Percentiles rank a stretch among this genome's conserved stretches.
Conservation (phyloP, 1,140 invertebrate species). For the Geopemphigus sp. region DNA sequence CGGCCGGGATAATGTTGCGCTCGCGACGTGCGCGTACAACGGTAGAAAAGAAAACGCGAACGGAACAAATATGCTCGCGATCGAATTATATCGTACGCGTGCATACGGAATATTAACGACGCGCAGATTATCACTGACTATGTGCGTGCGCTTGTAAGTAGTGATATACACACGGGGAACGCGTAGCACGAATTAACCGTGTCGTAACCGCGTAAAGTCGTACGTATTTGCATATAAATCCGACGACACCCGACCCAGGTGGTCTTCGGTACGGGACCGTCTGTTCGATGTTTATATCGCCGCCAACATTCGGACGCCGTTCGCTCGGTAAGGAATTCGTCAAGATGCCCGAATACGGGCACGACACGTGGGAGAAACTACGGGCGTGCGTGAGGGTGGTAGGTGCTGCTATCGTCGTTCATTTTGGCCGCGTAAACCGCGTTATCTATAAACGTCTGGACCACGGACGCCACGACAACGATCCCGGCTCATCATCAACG, state of each 20-base stretch:
- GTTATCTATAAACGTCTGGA: background rate
- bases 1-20: background rate
- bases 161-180: background rate
- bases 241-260: conserved; percentile 18
- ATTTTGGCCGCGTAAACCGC: background rate
- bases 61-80: background rate
- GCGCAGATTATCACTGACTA: background rate
- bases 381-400: background rate
- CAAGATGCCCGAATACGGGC: conserved; percentile 12
- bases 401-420: background rate
- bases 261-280: background rate
- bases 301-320: too few species aligned
- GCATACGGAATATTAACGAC: conserved; percentile 38
- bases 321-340: background rate
- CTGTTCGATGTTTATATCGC: conserved; percentile 10
- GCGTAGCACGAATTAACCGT: conserved; percentile 32
- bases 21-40: background rate
- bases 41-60: background rate
- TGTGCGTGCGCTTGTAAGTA: background rate
- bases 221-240: conserved; percentile 16
- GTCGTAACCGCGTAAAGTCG: conserved; percentile 33
- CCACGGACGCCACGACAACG: background rate
- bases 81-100: background rate
- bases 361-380: background rate
- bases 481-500: background rate